phyloP scores from a whole-genome alignment of 2,888 invertebrate genomes.

The Macrosiphum euphorbiae region DNA sequence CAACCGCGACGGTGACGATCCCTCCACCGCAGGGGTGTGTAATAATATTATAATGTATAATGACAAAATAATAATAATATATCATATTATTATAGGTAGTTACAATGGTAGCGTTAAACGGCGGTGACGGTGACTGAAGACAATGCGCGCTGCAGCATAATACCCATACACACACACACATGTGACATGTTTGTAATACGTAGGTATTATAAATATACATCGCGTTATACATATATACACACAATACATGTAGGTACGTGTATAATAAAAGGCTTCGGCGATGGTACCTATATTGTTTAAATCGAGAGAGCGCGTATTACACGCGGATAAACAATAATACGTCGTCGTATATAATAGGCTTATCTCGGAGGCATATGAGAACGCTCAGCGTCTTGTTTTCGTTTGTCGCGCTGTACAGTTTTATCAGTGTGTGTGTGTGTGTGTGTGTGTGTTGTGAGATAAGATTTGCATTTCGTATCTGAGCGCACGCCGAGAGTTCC shows the following conservation, averaged over 20 bases:
- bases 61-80: neutral
- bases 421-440: neutral
- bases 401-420: neutral
- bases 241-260: no score
- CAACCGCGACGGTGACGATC: neutral
- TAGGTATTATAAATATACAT: neutral
- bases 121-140: neutral
- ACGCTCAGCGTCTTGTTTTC: neutral
- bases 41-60: neutral
- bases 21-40: neutral
- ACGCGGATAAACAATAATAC: neutral
- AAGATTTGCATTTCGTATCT: conserved; percentile 48
- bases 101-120: neutral
- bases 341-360: conserved; percentile 38
- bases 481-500: conserved; percentile 68
- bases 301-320: neutral
- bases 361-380: neutral
- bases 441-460: conserved; percentile 24
- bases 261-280: neutral
- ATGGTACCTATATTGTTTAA: neutral
- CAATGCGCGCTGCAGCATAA: neutral
- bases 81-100: neutral
- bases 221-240: neutral
- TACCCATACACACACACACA: neutral
- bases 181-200: neutral